Conservation (phyloP, 2,888 invertebrate species). For the Unio delphinus region DNA sequence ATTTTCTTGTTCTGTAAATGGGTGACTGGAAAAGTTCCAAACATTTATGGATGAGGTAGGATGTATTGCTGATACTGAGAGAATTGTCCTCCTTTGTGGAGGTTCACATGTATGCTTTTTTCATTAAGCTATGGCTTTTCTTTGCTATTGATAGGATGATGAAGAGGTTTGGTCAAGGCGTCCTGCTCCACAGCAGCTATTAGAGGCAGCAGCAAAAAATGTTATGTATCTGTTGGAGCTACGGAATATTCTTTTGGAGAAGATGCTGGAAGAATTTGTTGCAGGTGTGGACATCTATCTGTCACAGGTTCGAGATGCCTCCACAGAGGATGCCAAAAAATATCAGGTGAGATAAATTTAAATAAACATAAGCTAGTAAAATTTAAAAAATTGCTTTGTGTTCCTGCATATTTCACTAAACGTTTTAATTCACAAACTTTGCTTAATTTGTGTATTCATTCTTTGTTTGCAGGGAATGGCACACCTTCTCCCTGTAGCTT, state of each 20-base stretch:
- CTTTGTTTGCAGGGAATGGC: slow-evolving; percentile 25
- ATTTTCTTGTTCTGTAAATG: no score
- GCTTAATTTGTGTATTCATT: background rate
- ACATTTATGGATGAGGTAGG: no score
- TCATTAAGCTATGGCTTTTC: no score
- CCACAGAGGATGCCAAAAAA: slow-evolving; percentile 34
- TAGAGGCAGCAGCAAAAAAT: slow-evolving; percentile 52
- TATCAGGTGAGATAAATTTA: slow-evolving; percentile 28
- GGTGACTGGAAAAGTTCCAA: no score
- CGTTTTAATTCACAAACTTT: background rate
- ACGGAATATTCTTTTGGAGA: slow-evolving; percentile 52
- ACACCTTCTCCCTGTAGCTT: slow-evolving; percentile 45
- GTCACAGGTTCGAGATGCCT: slow-evolving; percentile 52
- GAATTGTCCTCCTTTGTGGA: no score
- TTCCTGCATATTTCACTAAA: background rate
- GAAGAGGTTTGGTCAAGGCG: slow-evolving; percentile 54
- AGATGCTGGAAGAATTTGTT: slow-evolving; percentile 61
- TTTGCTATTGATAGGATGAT: slow-evolving; percentile 43
- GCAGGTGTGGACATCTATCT: slow-evolving; percentile 65
- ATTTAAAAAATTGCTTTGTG: background rate
- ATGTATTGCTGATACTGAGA: no score
- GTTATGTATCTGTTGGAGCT: slow-evolving; percentile 57
- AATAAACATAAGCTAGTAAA: background rate
- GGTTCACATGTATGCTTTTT: no score
- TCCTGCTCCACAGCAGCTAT: slow-evolving; percentile 43